phyloP scores from a whole-genome alignment of 2,888 invertebrate species.

The Ophonus ardosiacus region DNA sequence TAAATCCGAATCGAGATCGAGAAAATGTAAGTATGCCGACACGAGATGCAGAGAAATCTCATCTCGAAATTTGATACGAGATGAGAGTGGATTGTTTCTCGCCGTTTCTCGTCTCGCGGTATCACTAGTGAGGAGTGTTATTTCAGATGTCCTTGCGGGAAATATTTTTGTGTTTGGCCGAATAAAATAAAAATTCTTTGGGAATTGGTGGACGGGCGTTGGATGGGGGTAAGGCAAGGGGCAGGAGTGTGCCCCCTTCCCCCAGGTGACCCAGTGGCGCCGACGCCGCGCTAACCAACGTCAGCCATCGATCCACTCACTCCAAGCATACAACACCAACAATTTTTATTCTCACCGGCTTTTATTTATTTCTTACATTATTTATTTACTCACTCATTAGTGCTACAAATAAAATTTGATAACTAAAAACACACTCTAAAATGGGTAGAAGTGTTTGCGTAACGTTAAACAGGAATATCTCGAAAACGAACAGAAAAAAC shows the following conservation, averaged over 20 bases:
- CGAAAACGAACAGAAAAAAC: too few species aligned
- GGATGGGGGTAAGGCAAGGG: neutral
- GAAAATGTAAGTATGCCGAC: too few species aligned
- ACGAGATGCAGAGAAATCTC: too few species aligned
- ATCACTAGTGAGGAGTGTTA: neutral
- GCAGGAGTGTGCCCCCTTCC: neutral
- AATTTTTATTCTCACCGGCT: neutral
- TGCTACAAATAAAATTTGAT: too few species aligned
- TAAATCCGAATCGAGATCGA: too few species aligned
- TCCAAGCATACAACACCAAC: neutral
- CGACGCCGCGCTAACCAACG: slow-evolving; percentile 60
- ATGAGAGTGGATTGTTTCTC: neutral
- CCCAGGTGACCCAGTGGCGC: slow-evolving; percentile 64
- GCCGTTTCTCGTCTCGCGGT: too few species aligned
- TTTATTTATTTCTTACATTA: neutral
- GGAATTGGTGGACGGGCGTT: neutral
- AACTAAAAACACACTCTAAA: too few species aligned
- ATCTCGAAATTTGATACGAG: too few species aligned
- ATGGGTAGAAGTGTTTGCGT: too few species aligned
- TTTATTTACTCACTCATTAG: neutral
- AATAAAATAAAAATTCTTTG: neutral
- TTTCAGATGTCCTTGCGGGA: neutral
- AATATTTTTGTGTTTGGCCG: neutral
- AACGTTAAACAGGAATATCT: too few species aligned
- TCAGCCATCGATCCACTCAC: slow-evolving; percentile 54